These are phyloP conservation scores for Drosophila peninsularis DNA, from an alignment of 2,888 invertebrate genomes.

Conservation along the genomic window DNA sequence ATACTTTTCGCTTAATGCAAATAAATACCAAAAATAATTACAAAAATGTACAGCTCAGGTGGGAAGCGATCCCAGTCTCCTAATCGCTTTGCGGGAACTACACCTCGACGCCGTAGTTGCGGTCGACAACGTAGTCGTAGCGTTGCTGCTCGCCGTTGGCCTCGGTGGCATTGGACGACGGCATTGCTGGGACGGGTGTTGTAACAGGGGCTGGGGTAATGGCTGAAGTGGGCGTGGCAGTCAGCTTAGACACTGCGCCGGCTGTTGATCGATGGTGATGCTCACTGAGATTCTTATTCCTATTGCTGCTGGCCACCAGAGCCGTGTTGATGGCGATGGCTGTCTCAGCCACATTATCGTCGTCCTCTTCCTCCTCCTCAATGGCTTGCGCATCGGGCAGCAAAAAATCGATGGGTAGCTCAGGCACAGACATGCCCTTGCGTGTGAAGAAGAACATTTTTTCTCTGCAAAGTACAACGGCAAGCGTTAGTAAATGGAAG, in stretches of 20 bases:
- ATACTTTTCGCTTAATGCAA: conserved; percentile 71
- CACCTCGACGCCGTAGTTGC: conserved; percentile 93
- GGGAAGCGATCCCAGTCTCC: conserved; percentile 33
- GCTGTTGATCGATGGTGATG: conserved; percentile 69
- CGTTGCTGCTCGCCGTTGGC: conserved; percentile 82
- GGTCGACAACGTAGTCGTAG: conserved; percentile 93
- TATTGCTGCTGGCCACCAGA: conserved; percentile 83
- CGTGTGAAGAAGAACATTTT: conserved; percentile 98
- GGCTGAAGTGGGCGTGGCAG: conserved; percentile 48
- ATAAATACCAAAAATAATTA: conserved; percentile 81
- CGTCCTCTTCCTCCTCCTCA: conserved; percentile 82
- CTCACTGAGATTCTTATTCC: conserved; percentile 84
- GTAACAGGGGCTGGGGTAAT: conserved; percentile 17
- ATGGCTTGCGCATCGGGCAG: conserved; percentile 85
- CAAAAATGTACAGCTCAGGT: conserved; percentile 70
- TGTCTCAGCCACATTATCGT: conserved; percentile 79
- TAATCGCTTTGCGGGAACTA: conserved; percentile 78
- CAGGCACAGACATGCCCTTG: conserved; percentile 90
- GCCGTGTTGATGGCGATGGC: conserved; percentile 83
- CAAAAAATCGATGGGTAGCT: conserved; percentile 88
- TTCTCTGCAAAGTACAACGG: conserved; percentile 88
- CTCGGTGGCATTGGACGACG: conserved; percentile 17
- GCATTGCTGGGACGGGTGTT: conserved; percentile 20
- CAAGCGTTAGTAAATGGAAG: not conserved
- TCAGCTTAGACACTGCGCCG: conserved; percentile 34